Percentiles rank a stretch among this genome's conserved stretches.
phyloP scores from a whole-genome alignment of 64 coral and sea anemone genomes.

The Porites australiensis region DNA sequence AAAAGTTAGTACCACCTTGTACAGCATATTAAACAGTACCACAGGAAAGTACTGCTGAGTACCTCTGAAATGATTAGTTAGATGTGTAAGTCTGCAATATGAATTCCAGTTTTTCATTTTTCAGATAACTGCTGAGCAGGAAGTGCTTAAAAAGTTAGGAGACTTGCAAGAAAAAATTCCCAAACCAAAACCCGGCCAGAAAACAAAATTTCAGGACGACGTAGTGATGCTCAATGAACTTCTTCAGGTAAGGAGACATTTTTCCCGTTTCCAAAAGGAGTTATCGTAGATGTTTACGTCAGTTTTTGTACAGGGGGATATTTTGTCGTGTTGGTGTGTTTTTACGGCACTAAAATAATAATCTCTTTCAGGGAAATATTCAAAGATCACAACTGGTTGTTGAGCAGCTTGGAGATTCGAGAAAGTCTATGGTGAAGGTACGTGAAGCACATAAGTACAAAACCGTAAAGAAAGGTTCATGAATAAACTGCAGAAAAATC shows the following conservation, averaged over 20 bases:
- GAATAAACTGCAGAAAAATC: no score
- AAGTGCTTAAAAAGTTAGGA: conserved; percentile 90
- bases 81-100: not conserved
- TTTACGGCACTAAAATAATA: not conserved
- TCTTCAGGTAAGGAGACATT: conserved; percentile 73
- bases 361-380: conserved; percentile 88
- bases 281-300: not conserved
- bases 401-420: conserved; percentile 92
- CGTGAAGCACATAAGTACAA: not conserved
- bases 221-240: conserved; percentile 95
- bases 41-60: no score
- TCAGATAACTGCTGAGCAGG: conserved; percentile 86
- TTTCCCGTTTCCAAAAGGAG: not conserved
- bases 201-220: conserved; percentile 94
- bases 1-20: no score
- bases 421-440: conserved; percentile 99
- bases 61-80: no score
- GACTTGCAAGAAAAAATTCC: conserved; percentile 89
- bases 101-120: not conserved
- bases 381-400: conserved; percentile 96
- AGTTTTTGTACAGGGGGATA: no score
- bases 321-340: not conserved
- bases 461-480: no score
- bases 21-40: no score
- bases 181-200: conserved; percentile 88